A percentile compares a stretch with the other conserved stretches of the same genome.
These are phyloP conservation scores for Epinotia demarniana DNA, from an alignment of 2,888 invertebrate species.

Conservation along the genomic window DNA sequence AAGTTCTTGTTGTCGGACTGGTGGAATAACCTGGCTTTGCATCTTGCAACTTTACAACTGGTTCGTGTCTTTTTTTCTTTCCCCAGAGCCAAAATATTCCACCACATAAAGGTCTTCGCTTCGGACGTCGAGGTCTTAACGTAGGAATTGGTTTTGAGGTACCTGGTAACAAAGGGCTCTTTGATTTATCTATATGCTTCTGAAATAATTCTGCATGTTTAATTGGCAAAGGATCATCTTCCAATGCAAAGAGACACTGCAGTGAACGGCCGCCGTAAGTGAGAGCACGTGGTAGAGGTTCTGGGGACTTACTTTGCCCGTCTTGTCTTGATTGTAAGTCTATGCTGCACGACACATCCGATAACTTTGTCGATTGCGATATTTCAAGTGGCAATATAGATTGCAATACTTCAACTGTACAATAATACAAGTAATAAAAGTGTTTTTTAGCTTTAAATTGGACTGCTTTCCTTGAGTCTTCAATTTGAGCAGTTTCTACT, in stretches of 20 bases:
- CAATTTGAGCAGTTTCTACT: neutral
- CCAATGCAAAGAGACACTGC: neutral
- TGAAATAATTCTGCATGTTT: neutral
- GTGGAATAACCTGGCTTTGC: neutral
- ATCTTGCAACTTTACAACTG: neutral
- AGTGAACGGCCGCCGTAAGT: neutral
- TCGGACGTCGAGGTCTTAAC: neutral
- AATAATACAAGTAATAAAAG: constrained; percentile 16
- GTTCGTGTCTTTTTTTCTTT: constrained; percentile 3
- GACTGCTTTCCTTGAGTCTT: neutral
- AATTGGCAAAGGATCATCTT: neutral
- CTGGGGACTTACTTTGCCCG: neutral
- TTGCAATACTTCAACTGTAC: constrained; percentile 1
- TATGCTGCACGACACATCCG: neutral
- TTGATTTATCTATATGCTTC: neutral
- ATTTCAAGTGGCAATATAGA: neutral
- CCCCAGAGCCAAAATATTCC: constrained; percentile 15
- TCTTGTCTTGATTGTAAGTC: neutral
- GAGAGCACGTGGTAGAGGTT: neutral
- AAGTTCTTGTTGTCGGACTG: neutral
- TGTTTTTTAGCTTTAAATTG: neutral
- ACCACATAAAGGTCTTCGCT: constrained; percentile 4
- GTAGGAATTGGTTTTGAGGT: neutral
- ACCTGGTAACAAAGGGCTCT: neutral
- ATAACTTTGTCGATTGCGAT: neutral